Conservation (phyloP, 2,113 vertebrate genomes). For the Rhinolophus sinicus region DNA sequence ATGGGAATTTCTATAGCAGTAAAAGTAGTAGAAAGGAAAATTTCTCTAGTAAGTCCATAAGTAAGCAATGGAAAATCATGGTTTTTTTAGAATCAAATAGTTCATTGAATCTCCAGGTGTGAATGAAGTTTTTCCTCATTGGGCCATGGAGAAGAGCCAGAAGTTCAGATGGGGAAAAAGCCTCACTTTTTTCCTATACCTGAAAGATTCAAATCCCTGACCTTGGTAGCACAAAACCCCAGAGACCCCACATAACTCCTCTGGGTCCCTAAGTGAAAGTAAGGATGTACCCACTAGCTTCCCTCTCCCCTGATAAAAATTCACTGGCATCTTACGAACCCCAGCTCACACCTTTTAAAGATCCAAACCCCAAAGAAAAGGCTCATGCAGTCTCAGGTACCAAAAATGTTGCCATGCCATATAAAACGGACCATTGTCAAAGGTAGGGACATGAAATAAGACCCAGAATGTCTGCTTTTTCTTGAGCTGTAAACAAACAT, state of each 20-base stretch:
- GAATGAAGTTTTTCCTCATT: background rate
- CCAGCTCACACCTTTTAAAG: background rate
- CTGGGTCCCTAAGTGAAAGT: background rate
- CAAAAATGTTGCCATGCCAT: background rate
- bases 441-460: background rate
- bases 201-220: background rate
- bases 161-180: background rate
- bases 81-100: background rate
- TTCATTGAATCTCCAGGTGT: background rate
- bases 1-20: background rate
- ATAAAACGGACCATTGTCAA: background rate
- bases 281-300: background rate
- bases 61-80: background rate
- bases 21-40: background rate
- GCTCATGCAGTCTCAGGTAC: background rate
- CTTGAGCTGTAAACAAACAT: slow-evolving; percentile 26
- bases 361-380: background rate
- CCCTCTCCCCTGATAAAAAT: background rate
- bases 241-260: background rate
- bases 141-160: background rate
- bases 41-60: background rate
- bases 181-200: background rate
- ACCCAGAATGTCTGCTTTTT: slow-evolving; percentile 30
- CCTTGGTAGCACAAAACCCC: background rate
- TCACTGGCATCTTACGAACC: background rate